Evolutionary conservation across 2,797 vertebrate species (phyloP), one percentile per base, ranked within the genome.

Genomic region (Danionella dracula): DNA sequence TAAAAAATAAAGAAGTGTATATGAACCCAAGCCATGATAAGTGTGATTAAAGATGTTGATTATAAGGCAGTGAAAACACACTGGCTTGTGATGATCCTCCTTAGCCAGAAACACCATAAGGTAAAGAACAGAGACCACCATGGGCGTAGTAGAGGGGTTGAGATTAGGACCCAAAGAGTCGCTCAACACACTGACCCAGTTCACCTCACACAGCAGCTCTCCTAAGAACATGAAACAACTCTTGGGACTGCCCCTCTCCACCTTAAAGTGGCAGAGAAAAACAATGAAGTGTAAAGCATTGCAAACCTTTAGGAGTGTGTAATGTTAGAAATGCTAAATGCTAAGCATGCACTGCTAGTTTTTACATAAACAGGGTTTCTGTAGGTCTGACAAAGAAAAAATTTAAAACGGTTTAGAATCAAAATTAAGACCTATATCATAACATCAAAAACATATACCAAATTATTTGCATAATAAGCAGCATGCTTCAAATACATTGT

Each of bases 221-320:
- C 97, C 97, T 77, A 99, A 68, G 75, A 98, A 99, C 13, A 99
- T 81, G 82, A 98, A 98, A 78, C 95, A 99, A 79, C 92, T 97
- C 82, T 96, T 98, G 16, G 95, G 95, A 61, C 96, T 98, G 76
- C 95, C 96, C 84, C 96, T 88, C 85, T 99, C 97, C 45, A 98
- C 93, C 96, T 99, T 27, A 27, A 27, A 3, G 23, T n/a, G n/a
- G n/a, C 3, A 27, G 6, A 27, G 23, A 3, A 27, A 27, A 3
- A 3, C 23, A 27, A 27, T 27, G 3, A 27, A 27, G 3, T 27
- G 23, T 27, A 27, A 27, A n/a, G n/a, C n/a, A n/a, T n/a, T n/a
- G n/a, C n/a, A n/a, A n/a, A n/a, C n/a, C n/a, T n/a, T n/a, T n/a
- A n/a, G n/a, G n/a, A n/a, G n/a, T n/a, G n/a, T n/a, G n/a, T n/a